Conservation (phyloP, 2,888 invertebrate species). For the Eupithecia dodoneata region DNA sequence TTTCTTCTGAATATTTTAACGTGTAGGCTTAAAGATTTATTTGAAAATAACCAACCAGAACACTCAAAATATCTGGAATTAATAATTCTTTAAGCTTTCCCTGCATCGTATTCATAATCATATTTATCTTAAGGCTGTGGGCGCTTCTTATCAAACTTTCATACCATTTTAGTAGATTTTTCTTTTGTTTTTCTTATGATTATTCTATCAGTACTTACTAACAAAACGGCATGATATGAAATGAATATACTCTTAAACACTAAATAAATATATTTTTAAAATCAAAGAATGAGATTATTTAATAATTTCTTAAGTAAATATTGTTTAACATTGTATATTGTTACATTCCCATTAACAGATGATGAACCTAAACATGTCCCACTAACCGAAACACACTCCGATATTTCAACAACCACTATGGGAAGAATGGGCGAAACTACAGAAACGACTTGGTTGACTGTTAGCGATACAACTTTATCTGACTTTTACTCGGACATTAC, state of each 20-base stretch:
- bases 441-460: conserved; percentile 52
- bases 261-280: background rate
- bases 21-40: conserved; percentile 37
- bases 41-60: background rate
- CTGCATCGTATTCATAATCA: conserved; percentile 13
- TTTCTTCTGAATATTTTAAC: conserved; percentile 22
- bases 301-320: conserved; percentile 6
- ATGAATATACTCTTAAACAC: background rate
- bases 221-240: conserved; percentile 13
- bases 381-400: conserved; percentile 77
- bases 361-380: conserved; percentile 76
- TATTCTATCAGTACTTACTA: conserved; percentile 6
- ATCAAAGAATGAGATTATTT: background rate
- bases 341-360: conserved; percentile 82
- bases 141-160: conserved; percentile 9
- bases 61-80: background rate
- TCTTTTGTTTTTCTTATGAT: background rate
- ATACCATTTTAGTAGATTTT: conserved; percentile 5
- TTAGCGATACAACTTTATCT: conserved; percentile 34
- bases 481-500: conserved; percentile 26
- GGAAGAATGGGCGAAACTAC: conserved; percentile 57
- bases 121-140: conserved; percentile 30
- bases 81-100: conserved; percentile 28
- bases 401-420: conserved; percentile 60
- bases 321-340: conserved; percentile 61